Percentiles rank a stretch among this genome's conserved stretches.
Evolutionary conservation across 2,113 vertebrate genomes (phyloP).

Genomic region (Takifugu bimaculatus): DNA sequence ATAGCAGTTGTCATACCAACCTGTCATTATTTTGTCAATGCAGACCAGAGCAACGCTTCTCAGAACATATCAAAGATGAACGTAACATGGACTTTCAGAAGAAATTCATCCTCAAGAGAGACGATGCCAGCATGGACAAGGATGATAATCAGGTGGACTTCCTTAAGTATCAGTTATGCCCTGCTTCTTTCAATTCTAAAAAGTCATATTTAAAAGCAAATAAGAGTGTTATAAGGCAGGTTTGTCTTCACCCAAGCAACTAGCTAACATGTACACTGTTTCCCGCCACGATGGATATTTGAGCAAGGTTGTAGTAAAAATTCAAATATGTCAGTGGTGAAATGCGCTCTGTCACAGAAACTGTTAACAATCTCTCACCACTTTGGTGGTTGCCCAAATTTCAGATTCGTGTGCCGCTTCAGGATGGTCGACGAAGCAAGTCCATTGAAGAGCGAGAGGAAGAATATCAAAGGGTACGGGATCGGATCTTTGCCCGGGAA

Average conservation of each 20-base stretch:
- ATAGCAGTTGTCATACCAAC: too few species aligned
- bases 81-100: constrained; percentile 94
- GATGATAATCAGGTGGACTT: constrained; percentile 92
- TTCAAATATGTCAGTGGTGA: too few species aligned
- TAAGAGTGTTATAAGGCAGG: too few species aligned
- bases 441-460: constrained; percentile 98
- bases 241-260: too few species aligned
- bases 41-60: constrained; percentile 97
- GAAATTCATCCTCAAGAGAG: constrained; percentile 95
- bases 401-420: constrained; percentile 97
- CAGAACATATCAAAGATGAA: constrained; percentile 98
- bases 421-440: constrained; percentile 97
- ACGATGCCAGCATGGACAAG: constrained; percentile 96
- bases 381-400: constrained; percentile 27
- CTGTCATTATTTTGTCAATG: neutral
- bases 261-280: too few species aligned
- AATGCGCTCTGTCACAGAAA: too few species aligned
- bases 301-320: too few species aligned
- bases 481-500: constrained; percentile 98
- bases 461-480: constrained; percentile 96
- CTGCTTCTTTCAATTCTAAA: neutral
- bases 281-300: too few species aligned
- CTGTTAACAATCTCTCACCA: neutral
- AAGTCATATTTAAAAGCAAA: too few species aligned
- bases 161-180: neutral